Conservation (phyloP, 2,888 invertebrate species). For the Spilosoma lubricipeda region DNA sequence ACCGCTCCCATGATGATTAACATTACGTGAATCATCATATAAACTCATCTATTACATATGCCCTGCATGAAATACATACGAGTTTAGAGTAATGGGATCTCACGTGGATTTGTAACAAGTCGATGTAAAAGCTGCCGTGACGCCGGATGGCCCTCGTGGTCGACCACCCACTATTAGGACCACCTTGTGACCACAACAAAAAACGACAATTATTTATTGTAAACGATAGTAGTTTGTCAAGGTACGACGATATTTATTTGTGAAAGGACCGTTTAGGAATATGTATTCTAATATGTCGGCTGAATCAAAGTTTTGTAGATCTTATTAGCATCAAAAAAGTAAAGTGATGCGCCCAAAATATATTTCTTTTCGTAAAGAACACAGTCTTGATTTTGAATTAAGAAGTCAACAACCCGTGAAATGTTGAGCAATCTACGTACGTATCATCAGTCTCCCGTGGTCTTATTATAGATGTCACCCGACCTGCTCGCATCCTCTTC, state of each 20-base stretch:
- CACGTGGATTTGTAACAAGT: constrained; percentile 51
- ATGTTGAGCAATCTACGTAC: constrained; percentile 79
- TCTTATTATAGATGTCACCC: constrained; percentile 86
- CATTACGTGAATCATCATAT: constrained; percentile 78
- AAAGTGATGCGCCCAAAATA: neutral
- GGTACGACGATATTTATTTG: constrained; percentile 49
- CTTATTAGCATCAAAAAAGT: neutral
- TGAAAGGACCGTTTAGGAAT: constrained; percentile 43
- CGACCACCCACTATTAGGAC: constrained; percentile 71
- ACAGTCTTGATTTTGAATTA: constrained; percentile 37
- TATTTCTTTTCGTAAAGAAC: neutral
- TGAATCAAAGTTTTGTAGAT: constrained; percentile 9
- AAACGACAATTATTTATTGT: constrained; percentile 63
- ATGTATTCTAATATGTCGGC: constrained; percentile 11
- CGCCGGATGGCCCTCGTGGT: constrained; percentile 60
- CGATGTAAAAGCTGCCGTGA: constrained; percentile 45
- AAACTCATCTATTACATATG: constrained; percentile 67
- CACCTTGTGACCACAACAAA: constrained; percentile 59
- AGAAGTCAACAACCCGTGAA: constrained; percentile 81
- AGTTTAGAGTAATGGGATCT: constrained; percentile 48
- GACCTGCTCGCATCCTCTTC: constrained; percentile 84
- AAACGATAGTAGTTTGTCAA: constrained; percentile 59
- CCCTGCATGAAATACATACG: constrained; percentile 57
- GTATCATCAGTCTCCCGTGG: constrained; percentile 81
- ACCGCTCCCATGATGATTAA: constrained; percentile 80